A percentile compares a stretch with the other conserved stretches of the same genome.
These are phyloP conservation scores for Rhagium mordax DNA, from an alignment of 2,888 invertebrate species.

Conservation along the genomic window DNA sequence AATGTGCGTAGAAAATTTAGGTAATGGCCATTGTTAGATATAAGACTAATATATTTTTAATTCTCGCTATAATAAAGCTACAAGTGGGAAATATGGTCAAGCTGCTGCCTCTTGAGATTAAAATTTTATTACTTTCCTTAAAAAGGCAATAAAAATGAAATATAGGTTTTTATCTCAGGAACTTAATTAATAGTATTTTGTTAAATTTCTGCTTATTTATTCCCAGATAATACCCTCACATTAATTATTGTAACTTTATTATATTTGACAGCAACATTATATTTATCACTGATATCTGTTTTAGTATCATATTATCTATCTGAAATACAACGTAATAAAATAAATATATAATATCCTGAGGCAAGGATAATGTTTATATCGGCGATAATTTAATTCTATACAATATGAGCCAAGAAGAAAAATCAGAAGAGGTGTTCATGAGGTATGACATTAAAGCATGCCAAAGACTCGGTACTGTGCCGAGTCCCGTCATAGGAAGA, in stretches of 20 bases:
- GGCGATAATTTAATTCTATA: constrained; percentile 25
- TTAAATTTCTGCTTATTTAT: not conserved
- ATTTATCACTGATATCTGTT: constrained; percentile 17
- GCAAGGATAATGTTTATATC: constrained; percentile 17
- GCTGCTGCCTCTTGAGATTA: too few relatives aligned
- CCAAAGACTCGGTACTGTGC: constrained; percentile 6
- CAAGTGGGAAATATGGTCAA: too few relatives aligned
- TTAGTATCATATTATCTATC: constrained; percentile 16
- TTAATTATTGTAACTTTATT: constrained; percentile 2
- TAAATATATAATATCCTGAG: constrained; percentile 19
- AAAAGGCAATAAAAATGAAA: too few relatives aligned
- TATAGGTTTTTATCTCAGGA: too few relatives aligned
- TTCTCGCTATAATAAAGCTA: too few relatives aligned
- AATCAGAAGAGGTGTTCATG: constrained; percentile 16
- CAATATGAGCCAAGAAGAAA: constrained; percentile 21
- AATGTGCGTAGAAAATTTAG: too few relatives aligned
- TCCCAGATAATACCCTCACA: not conserved
- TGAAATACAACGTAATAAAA: constrained; percentile 23
- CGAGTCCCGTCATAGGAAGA: constrained; percentile 46
- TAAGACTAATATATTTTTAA: too few relatives aligned
- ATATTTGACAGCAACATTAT: constrained; percentile 9
- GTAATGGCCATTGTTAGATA: too few relatives aligned
- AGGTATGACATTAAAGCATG: constrained; percentile 24
- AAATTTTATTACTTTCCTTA: too few relatives aligned
- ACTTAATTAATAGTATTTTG: too few relatives aligned